phyloP scores from a whole-genome alignment of 2,113 vertebrate species.

The Urocolius indicus region DNA sequence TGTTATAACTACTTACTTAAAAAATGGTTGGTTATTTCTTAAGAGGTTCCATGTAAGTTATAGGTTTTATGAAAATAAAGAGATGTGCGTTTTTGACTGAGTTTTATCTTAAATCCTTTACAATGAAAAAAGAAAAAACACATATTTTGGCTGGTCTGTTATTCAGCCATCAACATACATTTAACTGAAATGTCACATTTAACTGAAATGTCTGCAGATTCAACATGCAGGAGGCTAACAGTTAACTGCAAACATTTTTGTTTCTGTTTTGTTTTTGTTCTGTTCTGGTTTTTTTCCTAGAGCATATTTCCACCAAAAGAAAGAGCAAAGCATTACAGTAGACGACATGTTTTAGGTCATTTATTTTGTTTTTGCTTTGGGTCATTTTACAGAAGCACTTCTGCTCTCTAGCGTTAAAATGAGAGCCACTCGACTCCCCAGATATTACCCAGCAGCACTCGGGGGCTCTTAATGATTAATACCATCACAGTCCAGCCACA shows the following conservation, averaged over 20 bases:
- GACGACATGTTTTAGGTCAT: constrained; percentile 86
- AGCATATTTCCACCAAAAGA: constrained; percentile 48
- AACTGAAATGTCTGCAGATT: constrained; percentile 8
- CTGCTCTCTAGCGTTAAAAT: constrained; percentile 85
- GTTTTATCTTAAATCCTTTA: background rate
- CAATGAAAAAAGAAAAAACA: background rate
- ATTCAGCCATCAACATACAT: background rate
- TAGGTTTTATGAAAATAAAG: background rate
- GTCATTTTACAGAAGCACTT: constrained; percentile 88
- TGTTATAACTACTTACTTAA: background rate
- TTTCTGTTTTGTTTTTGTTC: background rate
- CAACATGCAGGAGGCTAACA: constrained; percentile 58
- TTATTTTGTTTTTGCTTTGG: constrained; percentile 92
- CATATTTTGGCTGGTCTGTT: background rate
- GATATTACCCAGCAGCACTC: constrained; percentile 92
- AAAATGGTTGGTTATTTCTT: background rate
- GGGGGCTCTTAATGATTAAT: constrained; percentile 98
- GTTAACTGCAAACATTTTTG: constrained; percentile 61
- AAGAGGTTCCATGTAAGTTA: background rate
- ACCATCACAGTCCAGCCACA: constrained; percentile 98
- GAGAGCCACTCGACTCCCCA: constrained; percentile 88
- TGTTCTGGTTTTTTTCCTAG: constrained; percentile 32
- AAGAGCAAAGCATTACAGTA: constrained; percentile 73
- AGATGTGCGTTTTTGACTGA: constrained; percentile 2
- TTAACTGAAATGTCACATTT: constrained; percentile 51